phyloP scores from a whole-genome alignment of 1,140 invertebrate genomes.

The Stegodyphus dumicola region DNA sequence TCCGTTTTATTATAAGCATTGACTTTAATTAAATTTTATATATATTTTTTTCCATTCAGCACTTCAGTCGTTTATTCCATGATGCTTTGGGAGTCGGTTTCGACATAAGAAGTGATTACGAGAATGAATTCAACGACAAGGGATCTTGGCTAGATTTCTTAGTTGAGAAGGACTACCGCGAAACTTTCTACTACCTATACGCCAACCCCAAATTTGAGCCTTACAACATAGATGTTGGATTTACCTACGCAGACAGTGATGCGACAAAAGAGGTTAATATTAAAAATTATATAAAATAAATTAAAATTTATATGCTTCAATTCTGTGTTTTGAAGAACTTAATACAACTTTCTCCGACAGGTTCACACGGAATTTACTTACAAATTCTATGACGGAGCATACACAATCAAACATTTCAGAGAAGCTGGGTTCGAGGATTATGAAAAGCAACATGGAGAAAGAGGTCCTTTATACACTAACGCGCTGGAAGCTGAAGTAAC shows the following conservation, averaged over 20 bases:
- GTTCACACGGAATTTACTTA: slow-evolving; percentile 26
- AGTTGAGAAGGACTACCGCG: slow-evolving; percentile 27
- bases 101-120: slow-evolving; percentile 26
- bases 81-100: slow-evolving; percentile 51
- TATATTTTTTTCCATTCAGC: too few species aligned
- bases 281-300: not conserved
- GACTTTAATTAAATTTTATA: too few species aligned
- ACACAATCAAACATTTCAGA: not conserved
- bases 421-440: slow-evolving; percentile 25
- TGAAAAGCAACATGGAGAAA: not conserved
- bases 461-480: slow-evolving; percentile 22
- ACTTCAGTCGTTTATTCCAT: not conserved
- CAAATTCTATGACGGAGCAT: slow-evolving; percentile 15
- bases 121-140: slow-evolving; percentile 41
- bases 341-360: not conserved
- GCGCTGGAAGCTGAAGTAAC: slow-evolving; percentile 10
- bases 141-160: slow-evolving; percentile 46
- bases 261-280: slow-evolving; percentile 36
- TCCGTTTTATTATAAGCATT: too few species aligned
- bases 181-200: slow-evolving; percentile 53
- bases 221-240: slow-evolving; percentile 20
- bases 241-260: slow-evolving; percentile 14
- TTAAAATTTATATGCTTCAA: too few species aligned
- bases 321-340: too few species aligned
- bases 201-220: slow-evolving; percentile 52